phyloP scores from a whole-genome alignment of 2,113 vertebrate species.

The Mesitornis unicolor region DNA sequence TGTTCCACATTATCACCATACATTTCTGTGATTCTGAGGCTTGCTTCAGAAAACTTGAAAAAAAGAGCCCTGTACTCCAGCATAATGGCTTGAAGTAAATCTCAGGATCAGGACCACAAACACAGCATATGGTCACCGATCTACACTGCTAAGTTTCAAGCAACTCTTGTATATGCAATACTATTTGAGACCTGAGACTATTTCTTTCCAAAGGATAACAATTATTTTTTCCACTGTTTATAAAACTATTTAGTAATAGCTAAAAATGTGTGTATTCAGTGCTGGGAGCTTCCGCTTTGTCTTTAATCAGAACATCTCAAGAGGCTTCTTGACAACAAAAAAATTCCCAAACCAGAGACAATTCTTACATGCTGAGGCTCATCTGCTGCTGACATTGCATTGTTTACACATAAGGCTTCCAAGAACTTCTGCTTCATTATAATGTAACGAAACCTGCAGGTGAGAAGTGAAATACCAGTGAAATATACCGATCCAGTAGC shows the following conservation, averaged over 20 bases:
- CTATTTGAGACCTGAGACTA: background rate
- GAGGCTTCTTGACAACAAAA: background rate
- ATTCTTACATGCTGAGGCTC: constrained; percentile 92
- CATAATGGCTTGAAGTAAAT: background rate
- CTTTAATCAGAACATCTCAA: background rate
- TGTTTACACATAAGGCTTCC: constrained; percentile 97
- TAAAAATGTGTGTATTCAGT: background rate
- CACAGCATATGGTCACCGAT: background rate
- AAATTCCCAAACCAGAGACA: background rate
- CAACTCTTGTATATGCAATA: background rate
- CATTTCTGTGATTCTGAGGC: background rate
- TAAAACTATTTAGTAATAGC: background rate
- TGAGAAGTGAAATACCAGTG: background rate
- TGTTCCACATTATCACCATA: background rate
- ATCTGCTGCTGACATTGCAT: constrained; percentile 92
- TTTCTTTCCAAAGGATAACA: background rate
- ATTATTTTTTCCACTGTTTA: background rate
- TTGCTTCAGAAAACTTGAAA: background rate
- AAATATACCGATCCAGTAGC: background rate
- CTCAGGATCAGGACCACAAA: background rate
- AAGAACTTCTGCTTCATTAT: constrained; percentile 96
- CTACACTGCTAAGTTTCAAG: background rate
- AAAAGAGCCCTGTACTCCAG: background rate
- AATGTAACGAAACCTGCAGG: constrained; percentile 91
- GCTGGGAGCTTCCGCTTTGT: background rate